Evolutionary conservation across 2,113 vertebrate species (phyloP).

Genomic region (Pogonocichla stellata): DNA sequence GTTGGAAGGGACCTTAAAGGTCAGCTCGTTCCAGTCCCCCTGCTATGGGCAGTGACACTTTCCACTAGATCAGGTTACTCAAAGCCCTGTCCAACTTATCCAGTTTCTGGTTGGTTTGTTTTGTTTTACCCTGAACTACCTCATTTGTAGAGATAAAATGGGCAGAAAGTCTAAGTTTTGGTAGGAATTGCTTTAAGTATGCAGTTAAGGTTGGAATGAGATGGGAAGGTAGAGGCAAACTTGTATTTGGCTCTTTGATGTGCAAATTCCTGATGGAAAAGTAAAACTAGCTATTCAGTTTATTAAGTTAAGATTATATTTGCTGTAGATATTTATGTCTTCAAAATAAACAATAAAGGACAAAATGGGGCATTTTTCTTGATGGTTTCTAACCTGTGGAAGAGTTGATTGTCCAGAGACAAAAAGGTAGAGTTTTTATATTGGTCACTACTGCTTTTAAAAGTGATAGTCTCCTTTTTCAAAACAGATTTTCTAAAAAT

Average conservation of each 20-base stretch:
- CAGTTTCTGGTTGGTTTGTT: neutral
- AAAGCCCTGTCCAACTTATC: neutral
- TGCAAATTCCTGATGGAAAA: neutral
- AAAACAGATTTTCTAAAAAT: neutral
- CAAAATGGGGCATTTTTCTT: neutral
- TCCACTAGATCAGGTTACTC: neutral
- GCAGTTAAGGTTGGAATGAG: neutral
- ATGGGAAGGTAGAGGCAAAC: neutral
- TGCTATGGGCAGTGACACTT: neutral
- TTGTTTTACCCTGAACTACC: constrained; percentile 39
- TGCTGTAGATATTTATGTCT: neutral
- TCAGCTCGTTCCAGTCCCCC: neutral
- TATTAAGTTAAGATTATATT: neutral
- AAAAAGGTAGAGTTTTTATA: neutral
- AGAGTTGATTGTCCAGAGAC: neutral
- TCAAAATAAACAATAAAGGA: neutral
- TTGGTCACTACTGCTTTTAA: neutral
- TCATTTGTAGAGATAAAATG: neutral
- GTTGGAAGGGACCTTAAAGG: neutral
- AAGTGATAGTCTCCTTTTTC: neutral
- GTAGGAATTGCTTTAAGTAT: neutral
- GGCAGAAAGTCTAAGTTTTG: neutral
- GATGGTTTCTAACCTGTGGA: neutral
- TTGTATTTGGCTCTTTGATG: neutral
- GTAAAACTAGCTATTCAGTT: neutral